A percentile compares a stretch with the other conserved stretches of the same genome.
These are phyloP conservation scores for Pleuronectes platessa DNA, from an alignment of 2,113 vertebrate species.

Conservation along the genomic window DNA sequence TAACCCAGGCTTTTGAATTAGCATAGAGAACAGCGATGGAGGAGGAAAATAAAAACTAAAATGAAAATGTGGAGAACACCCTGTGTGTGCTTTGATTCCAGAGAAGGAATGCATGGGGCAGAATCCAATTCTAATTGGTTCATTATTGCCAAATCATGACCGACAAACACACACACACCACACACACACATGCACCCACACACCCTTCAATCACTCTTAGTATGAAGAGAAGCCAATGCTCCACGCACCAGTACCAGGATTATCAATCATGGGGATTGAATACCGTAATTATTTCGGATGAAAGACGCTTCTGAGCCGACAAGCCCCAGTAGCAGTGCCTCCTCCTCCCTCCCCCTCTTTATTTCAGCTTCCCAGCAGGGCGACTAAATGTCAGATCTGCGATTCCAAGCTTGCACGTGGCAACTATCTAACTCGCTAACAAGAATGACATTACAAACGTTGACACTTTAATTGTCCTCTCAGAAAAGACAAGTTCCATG, in stretches of 20 bases:
- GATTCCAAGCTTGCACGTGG: constrained; percentile 12
- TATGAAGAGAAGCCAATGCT: constrained; percentile 1
- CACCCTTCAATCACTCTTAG: constrained; percentile 15
- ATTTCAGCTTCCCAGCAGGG: background rate
- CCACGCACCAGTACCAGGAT: background rate
- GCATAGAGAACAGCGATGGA: background rate
- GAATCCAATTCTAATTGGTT: constrained; percentile 32
- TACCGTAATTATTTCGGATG: constrained; percentile 16
- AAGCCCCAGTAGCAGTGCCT: constrained; percentile 2
- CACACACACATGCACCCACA: background rate
- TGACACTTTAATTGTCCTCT: constrained; percentile 20
- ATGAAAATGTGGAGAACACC: background rate
- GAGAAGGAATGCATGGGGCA: constrained; percentile 1
- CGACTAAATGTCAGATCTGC: constrained; percentile 39
- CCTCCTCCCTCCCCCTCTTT: constrained; percentile 1
- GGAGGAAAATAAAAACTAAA: background rate
- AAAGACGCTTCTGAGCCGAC: background rate
- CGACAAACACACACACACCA: background rate
- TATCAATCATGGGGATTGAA: constrained; percentile 35
- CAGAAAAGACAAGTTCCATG: background rate
- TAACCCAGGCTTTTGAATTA: background rate
- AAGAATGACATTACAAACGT: constrained; percentile 43
- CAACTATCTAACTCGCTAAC: constrained; percentile 10
- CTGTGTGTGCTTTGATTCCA: constrained; percentile 20
- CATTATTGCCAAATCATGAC: constrained; percentile 27